phyloP scores from a whole-genome alignment of 1,140 invertebrate species.

The Diachasma alloeum region DNA sequence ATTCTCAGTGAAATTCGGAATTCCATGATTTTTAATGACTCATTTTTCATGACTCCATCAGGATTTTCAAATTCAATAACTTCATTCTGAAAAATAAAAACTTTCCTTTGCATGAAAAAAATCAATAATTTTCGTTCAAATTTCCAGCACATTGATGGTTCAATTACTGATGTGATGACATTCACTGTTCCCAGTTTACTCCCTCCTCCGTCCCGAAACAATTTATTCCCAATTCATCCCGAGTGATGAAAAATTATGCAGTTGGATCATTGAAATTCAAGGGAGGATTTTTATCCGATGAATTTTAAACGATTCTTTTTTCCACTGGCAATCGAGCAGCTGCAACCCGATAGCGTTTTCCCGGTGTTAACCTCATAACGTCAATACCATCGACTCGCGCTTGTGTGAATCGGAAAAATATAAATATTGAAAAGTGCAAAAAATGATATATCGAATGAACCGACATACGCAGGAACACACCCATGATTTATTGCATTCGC shows the following conservation, averaged over 20 bases:
- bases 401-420: not conserved
- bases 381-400: not conserved
- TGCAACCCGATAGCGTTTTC: not conserved
- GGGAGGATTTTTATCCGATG: not conserved
- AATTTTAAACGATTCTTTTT: not conserved
- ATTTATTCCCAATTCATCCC: not conserved
- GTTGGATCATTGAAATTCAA: not conserved
- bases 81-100: too few species aligned
- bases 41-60: too few species aligned
- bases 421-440: not conserved
- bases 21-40: too few species aligned
- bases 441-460: not conserved
- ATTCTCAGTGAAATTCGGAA: too few species aligned
- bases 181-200: not conserved
- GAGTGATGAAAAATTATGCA: not conserved
- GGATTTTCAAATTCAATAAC: too few species aligned
- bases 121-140: too few species aligned
- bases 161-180: not conserved
- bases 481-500: not conserved
- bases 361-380: slow-evolving; percentile 3
- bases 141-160: too few species aligned
- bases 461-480: not conserved
- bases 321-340: not conserved
- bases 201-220: not conserved
- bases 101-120: too few species aligned